Base-by-base conservation (phyloP, 2,888 invertebrate genomes). In the Lagria hirta region DNA sequence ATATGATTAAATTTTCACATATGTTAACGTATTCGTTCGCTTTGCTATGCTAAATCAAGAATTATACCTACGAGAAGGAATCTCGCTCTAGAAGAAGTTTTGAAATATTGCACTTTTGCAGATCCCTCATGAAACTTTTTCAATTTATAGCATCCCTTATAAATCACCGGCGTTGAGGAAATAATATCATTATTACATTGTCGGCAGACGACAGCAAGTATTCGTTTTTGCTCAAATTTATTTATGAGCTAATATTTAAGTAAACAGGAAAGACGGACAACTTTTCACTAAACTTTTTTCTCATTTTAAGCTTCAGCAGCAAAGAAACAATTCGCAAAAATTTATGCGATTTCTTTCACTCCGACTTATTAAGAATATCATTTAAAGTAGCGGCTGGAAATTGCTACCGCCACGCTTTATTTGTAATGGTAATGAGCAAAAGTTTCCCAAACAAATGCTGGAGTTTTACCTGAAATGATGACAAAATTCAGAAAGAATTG, bases 111-210 rank as follows among this genome's bases (percentile, higher is more conserved):
- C 38, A 29, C 7, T 37, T 7, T 24, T 15, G 14, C 28, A 14
- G 18, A 20, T 29, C 30, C 41, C 27, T 24, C 38, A 32, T 37
- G 48, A 49, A 64, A 63, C 54, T 64, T 64, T 60, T 56, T 50
- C 51, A 62, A 66, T 64, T 66, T 65, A 64, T 64, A 48, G 53
- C 57, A 37, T 53, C 51, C 42, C 54, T 53, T 59, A 68, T 69
- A 69, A 69, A 68, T 69, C 69, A 66, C 59, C 48, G 55, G 43
- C 44, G 53, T 54, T 54, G 58, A 56, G 67, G 65, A 69, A 68
- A 68, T 66, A 65, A 67, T 64, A 64, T 66, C 67, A 67, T 69
- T 66, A 68, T 66, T 63, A 65, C 61, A 65, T 66, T 67, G 67
- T 63, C 64, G 61, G 28, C 46, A 46, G 43, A 42, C 55, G 60